A percentile compares a stretch with the other conserved stretches of the same genome.
These are phyloP conservation scores for Pterocles orientalis DNA, from an alignment of 2,113 vertebrate species.

Conservation along the genomic window DNA sequence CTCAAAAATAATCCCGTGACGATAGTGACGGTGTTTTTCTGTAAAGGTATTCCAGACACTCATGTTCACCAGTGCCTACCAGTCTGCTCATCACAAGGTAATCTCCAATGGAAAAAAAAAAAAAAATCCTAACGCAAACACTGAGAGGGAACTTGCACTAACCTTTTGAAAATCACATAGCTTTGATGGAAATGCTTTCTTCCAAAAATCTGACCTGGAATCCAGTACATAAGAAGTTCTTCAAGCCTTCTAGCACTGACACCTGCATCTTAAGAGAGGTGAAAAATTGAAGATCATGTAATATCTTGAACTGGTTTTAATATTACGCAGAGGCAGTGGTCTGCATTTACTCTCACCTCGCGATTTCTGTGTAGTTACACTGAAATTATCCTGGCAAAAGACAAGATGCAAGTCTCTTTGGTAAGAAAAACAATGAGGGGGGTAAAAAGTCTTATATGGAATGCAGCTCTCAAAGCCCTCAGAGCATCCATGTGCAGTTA, in stretches of 20 bases:
- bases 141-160: background rate
- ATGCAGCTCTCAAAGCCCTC: background rate
- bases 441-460: background rate
- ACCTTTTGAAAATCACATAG: background rate
- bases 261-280: background rate
- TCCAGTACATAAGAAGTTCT: background rate
- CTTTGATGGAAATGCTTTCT: background rate
- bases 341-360: background rate
- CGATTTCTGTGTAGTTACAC: background rate
- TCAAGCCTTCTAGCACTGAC: background rate
- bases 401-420: background rate
- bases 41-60: background rate
- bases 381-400: background rate
- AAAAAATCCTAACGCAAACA: background rate
- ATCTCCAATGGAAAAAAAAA: background rate
- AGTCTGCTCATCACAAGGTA: background rate
- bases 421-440: background rate
- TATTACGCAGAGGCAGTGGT: background rate
- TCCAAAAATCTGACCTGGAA: background rate
- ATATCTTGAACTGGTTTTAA: background rate
- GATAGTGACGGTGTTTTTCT: background rate
- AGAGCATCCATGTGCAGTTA: background rate
- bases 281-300: background rate
- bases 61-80: background rate
- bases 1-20: background rate